Conservation (phyloP, 2,113 vertebrate species). For the sheep (Ovis aries) region ARS-UI_Ramb_v3.0 NC_056054.1:210626001-210626500, state of each 20-base stretch:
- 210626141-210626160: background rate
- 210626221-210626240: background rate
- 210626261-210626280: background rate
- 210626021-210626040: background rate
- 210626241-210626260: background rate
- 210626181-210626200: background rate
- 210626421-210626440: background rate
- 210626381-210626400: background rate
- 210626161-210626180: background rate
- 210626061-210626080: background rate
- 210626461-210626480: background rate
- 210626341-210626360: background rate
- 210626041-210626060: background rate
- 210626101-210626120: background rate
- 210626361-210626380: background rate
- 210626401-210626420: background rate
- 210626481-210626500: background rate
- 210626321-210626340: background rate
- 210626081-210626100: background rate
- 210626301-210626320: background rate
- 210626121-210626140: background rate
- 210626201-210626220: background rate
- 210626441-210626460: background rate
- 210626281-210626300: background rate
- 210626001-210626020: background rate